Evolutionary conservation across 2,797 vertebrate genomes (phyloP), one percentile per base, ranked within the genome.

Genomic region (Cyprinodon diabolis): DNA sequence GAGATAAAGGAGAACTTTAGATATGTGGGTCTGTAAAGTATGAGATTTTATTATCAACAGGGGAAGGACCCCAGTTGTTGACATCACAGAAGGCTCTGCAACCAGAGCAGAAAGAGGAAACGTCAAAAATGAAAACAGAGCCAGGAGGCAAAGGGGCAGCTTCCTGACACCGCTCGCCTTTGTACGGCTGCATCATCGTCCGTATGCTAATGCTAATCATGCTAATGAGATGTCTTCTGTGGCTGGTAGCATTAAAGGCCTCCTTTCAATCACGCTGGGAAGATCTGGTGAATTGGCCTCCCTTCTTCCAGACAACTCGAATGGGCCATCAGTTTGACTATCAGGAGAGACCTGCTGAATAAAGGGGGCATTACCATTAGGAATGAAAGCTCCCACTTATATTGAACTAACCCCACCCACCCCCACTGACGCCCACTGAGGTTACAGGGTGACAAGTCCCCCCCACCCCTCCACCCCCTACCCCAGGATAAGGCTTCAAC

Each of bases 301-400:
- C 45, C 81, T 79, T 84, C 78, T 82, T 30, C 30, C 30, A 58
- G 40, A 72, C 60, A 4, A 71, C 74, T 84, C 71, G 5, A 65
- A 83, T 66, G 77, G 78, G 71, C 83, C 74, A 80, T 88, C 86
- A 72, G 52, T 30, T 11, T 9, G 74, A 72, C 80, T 65, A 79
- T 84, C 78, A 57, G 76, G 74, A 77, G 76, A 68, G 86, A 43
- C 35, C 80, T 30, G 11, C 84, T 66, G 74, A 77, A 89, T 86
- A 90, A 88, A 89, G 78, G 81, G 62, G 79, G 73, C 85, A 77
- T 90, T 89, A 79, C 57, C 9, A 75, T 78, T 1, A 2, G 15
- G 62, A 6, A 85, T 91, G 80, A 93, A 93, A 88, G 90, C 77
- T 5, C 21, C 57, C 88, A 84, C 80, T 93, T 65, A 87, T 91